Conservation (phyloP, 2,797 vertebrate species). For the Silurus lanzhouensis region DNA sequence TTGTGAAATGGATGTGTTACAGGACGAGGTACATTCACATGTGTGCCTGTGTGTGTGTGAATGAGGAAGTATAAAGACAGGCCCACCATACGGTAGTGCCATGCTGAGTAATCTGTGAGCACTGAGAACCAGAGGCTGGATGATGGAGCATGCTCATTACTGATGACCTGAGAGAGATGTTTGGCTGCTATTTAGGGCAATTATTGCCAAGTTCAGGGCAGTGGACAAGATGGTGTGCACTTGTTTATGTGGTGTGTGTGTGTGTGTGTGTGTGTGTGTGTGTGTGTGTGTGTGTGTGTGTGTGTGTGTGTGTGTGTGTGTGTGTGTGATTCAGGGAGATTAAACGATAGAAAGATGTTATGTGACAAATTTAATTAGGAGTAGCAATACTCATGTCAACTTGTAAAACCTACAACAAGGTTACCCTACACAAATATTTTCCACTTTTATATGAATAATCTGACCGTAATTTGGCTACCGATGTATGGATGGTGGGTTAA, state of each 20-base stretch:
- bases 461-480: background rate
- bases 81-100: conserved; percentile 41
- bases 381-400: background rate
- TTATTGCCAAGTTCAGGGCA: conserved; percentile 60
- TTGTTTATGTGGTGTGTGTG: conserved; percentile 28
- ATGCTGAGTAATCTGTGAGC: conserved; percentile 55
- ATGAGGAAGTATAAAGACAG: conserved; percentile 28
- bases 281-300: conserved; percentile 24
- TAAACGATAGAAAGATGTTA: background rate
- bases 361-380: conserved; percentile 31
- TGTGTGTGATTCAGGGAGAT: too few relatives aligned
- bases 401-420: background rate
- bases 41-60: conserved; percentile 4
- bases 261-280: background rate
- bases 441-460: background rate
- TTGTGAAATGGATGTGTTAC: background rate
- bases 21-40: background rate
- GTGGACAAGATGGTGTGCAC: conserved; percentile 55
- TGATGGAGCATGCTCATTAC: conserved; percentile 68
- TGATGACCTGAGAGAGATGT: conserved; percentile 67
- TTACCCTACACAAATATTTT: background rate
- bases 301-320: background rate
- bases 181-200: conserved; percentile 62
- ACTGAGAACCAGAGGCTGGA: conserved; percentile 50
- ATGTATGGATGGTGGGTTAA: background rate